phyloP scores from a whole-genome alignment of 2,113 vertebrate species.

The Lethenteron camtschaticum region DNA sequence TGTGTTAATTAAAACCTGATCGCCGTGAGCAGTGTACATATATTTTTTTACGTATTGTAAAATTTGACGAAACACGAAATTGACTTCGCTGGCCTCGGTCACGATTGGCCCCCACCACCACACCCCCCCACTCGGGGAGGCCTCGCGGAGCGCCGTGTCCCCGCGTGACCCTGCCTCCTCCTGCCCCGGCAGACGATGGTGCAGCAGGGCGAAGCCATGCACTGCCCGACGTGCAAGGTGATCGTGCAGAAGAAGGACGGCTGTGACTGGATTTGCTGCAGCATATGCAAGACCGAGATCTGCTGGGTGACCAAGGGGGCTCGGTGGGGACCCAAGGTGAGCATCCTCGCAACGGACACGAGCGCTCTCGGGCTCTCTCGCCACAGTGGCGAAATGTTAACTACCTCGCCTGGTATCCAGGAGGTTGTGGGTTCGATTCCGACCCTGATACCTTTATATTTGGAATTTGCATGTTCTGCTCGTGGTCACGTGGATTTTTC shows the following conservation, averaged over 20 bases:
- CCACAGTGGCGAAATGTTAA: too few relatives aligned
- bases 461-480: not conserved
- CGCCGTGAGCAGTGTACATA: too few relatives aligned
- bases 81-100: too few relatives aligned
- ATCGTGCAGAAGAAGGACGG: slow-evolving; percentile 80
- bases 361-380: not conserved
- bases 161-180: too few relatives aligned
- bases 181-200: slow-evolving; percentile 24
- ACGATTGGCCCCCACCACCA: too few relatives aligned
- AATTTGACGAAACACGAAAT: too few relatives aligned
- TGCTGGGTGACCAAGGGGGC: slow-evolving; percentile 85
- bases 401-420: not conserved
- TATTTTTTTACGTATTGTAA: too few relatives aligned
- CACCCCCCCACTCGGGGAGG: too few relatives aligned
- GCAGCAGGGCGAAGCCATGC: slow-evolving; percentile 63
- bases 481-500: not conserved
- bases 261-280: slow-evolving; percentile 80
- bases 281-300: slow-evolving; percentile 76
- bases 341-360: slow-evolving; percentile 6
- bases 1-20: too few relatives aligned
- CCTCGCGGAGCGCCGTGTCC: too few relatives aligned
- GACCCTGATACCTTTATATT: not conserved
- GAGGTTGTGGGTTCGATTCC: not conserved
- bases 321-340: slow-evolving; percentile 56
- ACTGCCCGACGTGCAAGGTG: slow-evolving; percentile 58